These are phyloP conservation scores for Clivina fossor DNA, from an alignment of 2,888 invertebrate genomes.

Conservation along the genomic window DNA sequence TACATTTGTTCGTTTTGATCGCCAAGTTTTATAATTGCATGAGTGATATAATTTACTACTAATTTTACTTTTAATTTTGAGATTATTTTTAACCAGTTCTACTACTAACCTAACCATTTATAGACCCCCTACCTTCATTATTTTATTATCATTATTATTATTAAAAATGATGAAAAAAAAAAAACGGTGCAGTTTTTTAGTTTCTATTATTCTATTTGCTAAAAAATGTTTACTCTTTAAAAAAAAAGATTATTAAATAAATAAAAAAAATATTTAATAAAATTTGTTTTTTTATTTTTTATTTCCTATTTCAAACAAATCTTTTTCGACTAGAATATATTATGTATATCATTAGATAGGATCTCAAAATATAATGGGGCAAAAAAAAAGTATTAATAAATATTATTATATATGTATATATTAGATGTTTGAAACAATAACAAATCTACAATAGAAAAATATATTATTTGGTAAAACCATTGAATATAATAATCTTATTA, in stretches of 20 bases:
- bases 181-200: constrained; percentile 32
- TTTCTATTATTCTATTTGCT: constrained; percentile 33
- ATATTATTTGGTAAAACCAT: too few species aligned
- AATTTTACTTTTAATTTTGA: constrained; percentile 31
- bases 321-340: too few species aligned
- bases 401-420: too few species aligned
- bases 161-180: too few species aligned
- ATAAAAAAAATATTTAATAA: constrained; percentile 32
- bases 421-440: too few species aligned
- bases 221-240: constrained; percentile 30
- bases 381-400: too few species aligned
- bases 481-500: too few species aligned
- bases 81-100: constrained; percentile 33
- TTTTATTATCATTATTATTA: constrained; percentile 24
- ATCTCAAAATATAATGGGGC: too few species aligned
- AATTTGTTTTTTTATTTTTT: constrained; percentile 26
- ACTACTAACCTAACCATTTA: constrained; percentile 29
- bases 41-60: constrained; percentile 35
- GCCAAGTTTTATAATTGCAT: constrained; percentile 26
- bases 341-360: too few species aligned
- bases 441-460: too few species aligned
- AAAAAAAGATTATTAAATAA: constrained; percentile 22
- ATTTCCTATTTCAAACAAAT: constrained; percentile 9
- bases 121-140: constrained; percentile 25
- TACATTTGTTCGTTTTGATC: constrained; percentile 13